phyloP scores from a whole-genome alignment of 2,797 vertebrate species.

The Trichosurus vulpecula region DNA sequence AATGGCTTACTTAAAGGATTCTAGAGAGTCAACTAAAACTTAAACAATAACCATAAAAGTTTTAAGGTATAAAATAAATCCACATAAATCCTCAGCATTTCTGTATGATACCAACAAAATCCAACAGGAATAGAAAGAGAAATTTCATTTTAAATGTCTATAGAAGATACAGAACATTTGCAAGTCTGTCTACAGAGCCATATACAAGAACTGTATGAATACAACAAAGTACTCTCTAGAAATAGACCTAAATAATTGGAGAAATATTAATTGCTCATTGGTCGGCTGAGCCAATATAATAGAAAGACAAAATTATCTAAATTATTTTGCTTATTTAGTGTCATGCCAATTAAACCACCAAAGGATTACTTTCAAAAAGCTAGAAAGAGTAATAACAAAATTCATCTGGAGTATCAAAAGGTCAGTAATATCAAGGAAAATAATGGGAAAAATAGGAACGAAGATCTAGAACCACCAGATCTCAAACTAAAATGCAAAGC shows the following conservation, averaged over 20 bases:
- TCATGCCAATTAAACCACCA: neutral
- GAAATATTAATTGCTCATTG: neutral
- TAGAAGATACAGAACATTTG: neutral
- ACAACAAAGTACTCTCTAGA: neutral
- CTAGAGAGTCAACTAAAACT: neutral
- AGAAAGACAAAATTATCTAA: neutral
- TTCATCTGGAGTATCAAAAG: neutral
- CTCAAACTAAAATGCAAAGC: neutral
- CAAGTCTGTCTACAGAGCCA: no score
- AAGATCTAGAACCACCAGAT: neutral
- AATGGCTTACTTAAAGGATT: neutral
- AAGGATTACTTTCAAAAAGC: neutral
- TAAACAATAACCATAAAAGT: neutral
- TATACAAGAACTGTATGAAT: no score
- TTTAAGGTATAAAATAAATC: neutral
- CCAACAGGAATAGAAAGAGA: neutral
- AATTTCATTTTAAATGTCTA: neutral
- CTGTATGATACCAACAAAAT: neutral
- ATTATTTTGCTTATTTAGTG: neutral
- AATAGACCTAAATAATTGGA: neutral
- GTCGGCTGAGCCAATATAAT: neutral
- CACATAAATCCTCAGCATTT: neutral
- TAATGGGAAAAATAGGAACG: neutral
- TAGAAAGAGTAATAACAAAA: neutral
- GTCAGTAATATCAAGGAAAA: neutral